A percentile compares a stretch with the other conserved stretches of the same genome.
Conservation (phyloP, 2,113 vertebrate species). For the Phyllopteryx taeniolatus region DNA sequence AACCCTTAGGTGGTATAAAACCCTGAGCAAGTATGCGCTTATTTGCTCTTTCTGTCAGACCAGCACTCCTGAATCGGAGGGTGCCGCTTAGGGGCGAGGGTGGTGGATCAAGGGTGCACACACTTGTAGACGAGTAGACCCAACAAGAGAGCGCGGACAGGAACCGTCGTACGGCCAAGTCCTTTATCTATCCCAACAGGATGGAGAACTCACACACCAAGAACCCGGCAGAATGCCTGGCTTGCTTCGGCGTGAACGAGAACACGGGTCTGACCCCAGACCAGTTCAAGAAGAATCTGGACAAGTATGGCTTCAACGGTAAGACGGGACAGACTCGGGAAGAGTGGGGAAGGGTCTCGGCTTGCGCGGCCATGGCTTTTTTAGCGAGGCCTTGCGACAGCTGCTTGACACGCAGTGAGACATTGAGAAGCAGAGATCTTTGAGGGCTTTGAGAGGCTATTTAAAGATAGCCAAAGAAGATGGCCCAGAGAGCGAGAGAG, state of each 20-base stretch:
- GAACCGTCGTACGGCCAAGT: constrained; percentile 48
- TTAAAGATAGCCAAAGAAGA: constrained; percentile 72
- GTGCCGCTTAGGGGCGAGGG: constrained; percentile 64
- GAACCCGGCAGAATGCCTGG: constrained; percentile 75
- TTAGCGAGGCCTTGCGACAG: constrained; percentile 45
- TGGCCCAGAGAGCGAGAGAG: constrained; percentile 65
- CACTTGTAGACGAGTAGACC: constrained; percentile 53
- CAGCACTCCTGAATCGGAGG: constrained; percentile 69
- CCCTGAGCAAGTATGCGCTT: constrained; percentile 30
- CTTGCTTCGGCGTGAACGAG: constrained; percentile 83
- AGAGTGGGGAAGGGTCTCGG: constrained; percentile 8
- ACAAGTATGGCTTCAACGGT: constrained; percentile 86
- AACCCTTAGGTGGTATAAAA: constrained; percentile 64
- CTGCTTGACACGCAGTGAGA: constrained; percentile 65
- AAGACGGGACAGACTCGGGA: constrained; percentile 49
- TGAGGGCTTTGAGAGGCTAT: constrained; percentile 66
- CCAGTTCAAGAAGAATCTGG: constrained; percentile 84
- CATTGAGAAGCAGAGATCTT: constrained; percentile 65
- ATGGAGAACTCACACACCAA: constrained; percentile 87
- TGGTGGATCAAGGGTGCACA: constrained; percentile 59
- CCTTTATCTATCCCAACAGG: constrained; percentile 61
- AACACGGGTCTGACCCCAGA: constrained; percentile 76
- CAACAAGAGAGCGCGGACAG: constrained; percentile 53
- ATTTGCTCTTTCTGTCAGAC: constrained; percentile 79
- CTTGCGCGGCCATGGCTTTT: constrained; percentile 40